Percentiles rank a stretch among this genome's conserved stretches.
phyloP scores from a whole-genome alignment of 2,113 vertebrate species.

The Ammospiza caudacuta region DNA sequence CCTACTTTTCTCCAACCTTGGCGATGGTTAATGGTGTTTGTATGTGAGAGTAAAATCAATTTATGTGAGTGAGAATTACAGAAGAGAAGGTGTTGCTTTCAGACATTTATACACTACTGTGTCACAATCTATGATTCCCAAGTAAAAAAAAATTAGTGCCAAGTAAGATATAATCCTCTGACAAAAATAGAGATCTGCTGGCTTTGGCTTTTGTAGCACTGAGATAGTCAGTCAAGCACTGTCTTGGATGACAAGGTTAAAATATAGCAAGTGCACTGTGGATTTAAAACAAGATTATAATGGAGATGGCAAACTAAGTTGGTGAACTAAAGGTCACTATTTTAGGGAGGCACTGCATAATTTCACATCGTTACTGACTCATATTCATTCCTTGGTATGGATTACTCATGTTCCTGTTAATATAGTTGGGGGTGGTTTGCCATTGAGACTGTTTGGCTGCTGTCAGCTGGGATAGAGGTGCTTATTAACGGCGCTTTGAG shows the following conservation, averaged over 20 bases:
- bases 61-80: background rate
- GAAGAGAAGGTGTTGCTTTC: background rate
- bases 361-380: slow-evolving; percentile 52
- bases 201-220: background rate
- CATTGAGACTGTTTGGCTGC: slow-evolving; percentile 60
- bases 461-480: slow-evolving; percentile 41
- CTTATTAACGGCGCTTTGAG: slow-evolving; percentile 32
- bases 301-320: background rate
- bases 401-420: slow-evolving; percentile 67
- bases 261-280: background rate
- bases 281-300: background rate
- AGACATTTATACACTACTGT: background rate
- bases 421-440: slow-evolving; percentile 53
- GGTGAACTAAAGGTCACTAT: slow-evolving; percentile 26
- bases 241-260: background rate
- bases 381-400: slow-evolving; percentile 27
- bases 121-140: background rate
- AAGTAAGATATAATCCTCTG: background rate
- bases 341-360: slow-evolving; percentile 19
- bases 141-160: background rate
- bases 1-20: background rate
- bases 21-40: background rate
- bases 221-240: background rate
- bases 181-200: background rate
- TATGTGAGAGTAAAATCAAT: background rate